Evolutionary conservation across 2,113 vertebrate genomes (phyloP).

Genomic region (Hoplias malabaricus): DNA sequence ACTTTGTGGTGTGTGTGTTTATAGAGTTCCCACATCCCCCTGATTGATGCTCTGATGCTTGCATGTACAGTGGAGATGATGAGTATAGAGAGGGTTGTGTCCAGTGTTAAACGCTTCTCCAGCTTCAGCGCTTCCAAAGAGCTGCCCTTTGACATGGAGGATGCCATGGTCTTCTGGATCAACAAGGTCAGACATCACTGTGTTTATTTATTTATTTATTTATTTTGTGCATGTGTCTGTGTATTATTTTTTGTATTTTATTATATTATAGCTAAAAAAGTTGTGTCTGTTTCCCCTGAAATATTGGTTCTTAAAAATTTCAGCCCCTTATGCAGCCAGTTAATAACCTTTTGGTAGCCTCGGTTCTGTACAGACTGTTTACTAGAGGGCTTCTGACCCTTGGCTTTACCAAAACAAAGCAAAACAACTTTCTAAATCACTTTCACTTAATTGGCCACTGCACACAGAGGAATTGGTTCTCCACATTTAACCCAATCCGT

Average conservation of each 20-base stretch:
- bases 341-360: no score
- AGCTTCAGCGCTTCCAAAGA: constrained; percentile 85
- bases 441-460: no score
- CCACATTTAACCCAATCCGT: no score
- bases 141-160: constrained; percentile 83
- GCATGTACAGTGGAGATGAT: constrained; percentile 87
- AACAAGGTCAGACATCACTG: constrained; percentile 76
- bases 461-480: no score
- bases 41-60: constrained; percentile 89
- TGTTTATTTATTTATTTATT: constrained; percentile 3
- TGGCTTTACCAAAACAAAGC: no score
- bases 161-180: constrained; percentile 89
- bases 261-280: no score
- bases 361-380: no score
- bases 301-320: no score
- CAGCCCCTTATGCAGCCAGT: no score
- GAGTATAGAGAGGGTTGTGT: constrained; percentile 84
- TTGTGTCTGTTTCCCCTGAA: no score
- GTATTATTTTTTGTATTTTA: neutral
- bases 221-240: constrained; percentile 3
- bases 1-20: constrained; percentile 5
- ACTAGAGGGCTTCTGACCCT: no score
- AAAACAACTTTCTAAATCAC: no score
- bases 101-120: constrained; percentile 85
- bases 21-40: constrained; percentile 84